phyloP scores from a whole-genome alignment of 2,888 invertebrate genomes.

The Sussaba pulchella region DNA sequence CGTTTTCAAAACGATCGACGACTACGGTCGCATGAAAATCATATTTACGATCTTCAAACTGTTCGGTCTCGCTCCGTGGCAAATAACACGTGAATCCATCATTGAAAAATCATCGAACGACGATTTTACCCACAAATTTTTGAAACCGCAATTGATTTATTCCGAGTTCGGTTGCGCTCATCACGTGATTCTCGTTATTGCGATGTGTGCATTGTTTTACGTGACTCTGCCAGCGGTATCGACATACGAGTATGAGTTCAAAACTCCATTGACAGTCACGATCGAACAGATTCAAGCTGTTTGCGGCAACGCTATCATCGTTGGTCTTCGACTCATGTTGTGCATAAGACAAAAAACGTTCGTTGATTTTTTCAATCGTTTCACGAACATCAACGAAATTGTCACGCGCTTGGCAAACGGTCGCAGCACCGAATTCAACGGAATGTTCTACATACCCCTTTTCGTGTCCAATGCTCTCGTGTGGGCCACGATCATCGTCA shows the following conservation, averaged over 20 bases:
- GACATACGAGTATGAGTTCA: not conserved
- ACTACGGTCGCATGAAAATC: not conserved
- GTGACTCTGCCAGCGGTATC: not conserved
- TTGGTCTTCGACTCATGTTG: not conserved
- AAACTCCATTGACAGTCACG: not conserved
- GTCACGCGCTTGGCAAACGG: too few species aligned
- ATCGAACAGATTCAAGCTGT: not conserved
- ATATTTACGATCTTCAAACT: not conserved
- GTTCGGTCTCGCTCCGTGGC: not conserved
- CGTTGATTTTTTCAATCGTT: constrained; percentile 1
- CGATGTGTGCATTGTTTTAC: too few species aligned
- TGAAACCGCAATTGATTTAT: not conserved
- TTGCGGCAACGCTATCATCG: not conserved
- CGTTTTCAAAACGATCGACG: too few species aligned
- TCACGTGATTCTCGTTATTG: not conserved
- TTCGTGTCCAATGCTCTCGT: not conserved
- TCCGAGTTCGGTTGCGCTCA: not conserved
- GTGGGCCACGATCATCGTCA: not conserved
- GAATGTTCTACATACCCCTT: not conserved
- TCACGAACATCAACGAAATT: not conserved
- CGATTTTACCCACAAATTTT: too few species aligned
- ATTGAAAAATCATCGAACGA: not conserved
- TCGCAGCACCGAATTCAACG: not conserved
- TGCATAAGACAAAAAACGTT: constrained; percentile 5
- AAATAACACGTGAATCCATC: not conserved